Evolutionary conservation across 1,140 invertebrate species (phyloP).

Genomic region (Drepana arcuata): DNA sequence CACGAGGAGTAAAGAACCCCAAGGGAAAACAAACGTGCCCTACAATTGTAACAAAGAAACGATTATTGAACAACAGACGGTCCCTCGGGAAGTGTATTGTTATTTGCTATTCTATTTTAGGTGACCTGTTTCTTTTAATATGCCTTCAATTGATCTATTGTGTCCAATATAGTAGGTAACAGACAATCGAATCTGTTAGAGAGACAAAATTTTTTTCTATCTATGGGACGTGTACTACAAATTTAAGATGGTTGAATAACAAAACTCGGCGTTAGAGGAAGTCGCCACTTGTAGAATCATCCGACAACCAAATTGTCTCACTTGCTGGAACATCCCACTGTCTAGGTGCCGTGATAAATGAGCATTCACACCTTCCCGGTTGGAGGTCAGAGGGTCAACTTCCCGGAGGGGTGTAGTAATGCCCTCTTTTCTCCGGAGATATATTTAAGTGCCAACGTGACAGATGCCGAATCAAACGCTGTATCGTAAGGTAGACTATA

Average conservation of each 20-base stretch:
- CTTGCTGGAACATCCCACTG: slow-evolving; percentile 7
- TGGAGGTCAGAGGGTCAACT: neutral
- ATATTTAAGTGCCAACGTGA: too few relatives aligned
- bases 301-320: slow-evolving; percentile 21
- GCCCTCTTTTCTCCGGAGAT: neutral
- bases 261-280: slow-evolving; percentile 16
- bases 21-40: neutral
- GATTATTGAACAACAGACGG: slow-evolving; percentile 1
- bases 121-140: neutral
- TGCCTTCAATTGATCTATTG: neutral
- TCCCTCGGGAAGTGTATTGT: slow-evolving; percentile 24
- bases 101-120: slow-evolving; percentile 7
- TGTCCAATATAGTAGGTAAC: neutral
- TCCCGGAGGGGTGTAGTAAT: neutral
- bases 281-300: slow-evolving; percentile 24
- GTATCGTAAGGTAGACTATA: too few relatives aligned
- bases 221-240: neutral
- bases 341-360: slow-evolving; percentile 13
- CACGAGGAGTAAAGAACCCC: neutral
- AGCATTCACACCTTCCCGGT: neutral
- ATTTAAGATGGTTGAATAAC: neutral
- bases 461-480: too few relatives aligned
- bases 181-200: neutral
- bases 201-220: neutral
- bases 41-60: too few relatives aligned